phyloP scores from a whole-genome alignment of 2,797 vertebrate genomes.

The Propithecus perrieri region DNA sequence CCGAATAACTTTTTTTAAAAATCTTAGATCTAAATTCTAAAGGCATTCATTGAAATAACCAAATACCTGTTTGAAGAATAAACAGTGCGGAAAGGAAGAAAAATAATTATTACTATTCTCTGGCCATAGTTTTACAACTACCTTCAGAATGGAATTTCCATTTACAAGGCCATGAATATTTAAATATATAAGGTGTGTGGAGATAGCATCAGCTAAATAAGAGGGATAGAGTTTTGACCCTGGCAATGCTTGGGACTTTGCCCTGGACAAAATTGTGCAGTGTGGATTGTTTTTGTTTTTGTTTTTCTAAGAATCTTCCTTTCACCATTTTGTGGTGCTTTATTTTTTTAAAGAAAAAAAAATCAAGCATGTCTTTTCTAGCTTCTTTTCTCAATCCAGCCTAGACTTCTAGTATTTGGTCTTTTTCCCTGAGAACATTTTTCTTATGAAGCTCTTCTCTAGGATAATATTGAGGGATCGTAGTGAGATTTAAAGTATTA shows the following conservation, averaged over 20 bases:
- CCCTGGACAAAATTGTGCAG: neutral
- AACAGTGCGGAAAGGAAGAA: neutral
- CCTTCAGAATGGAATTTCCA: neutral
- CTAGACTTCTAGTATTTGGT: neutral
- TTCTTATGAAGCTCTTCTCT: neutral
- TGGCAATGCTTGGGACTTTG: neutral
- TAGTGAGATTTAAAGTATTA: neutral
- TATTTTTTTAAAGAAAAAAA: neutral
- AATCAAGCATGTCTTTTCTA: neutral
- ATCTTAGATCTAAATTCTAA: neutral
- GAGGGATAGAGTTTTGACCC: accelerated
- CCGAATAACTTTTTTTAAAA: neutral
- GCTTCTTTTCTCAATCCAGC: neutral
- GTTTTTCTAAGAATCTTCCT: neutral
- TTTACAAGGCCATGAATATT: neutral
- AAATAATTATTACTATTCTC: neutral
- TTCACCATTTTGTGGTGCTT: neutral
- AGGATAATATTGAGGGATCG: neutral
- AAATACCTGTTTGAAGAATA: neutral
- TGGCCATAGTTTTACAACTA: neutral
- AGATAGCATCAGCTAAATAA: neutral
- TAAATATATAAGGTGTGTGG: neutral
- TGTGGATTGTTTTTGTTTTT: neutral
- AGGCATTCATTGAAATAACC: neutral
- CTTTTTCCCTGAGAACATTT: neutral